Conservation (phyloP, 2,888 invertebrate genomes). For the Thecocarcelia acutangulata region DNA sequence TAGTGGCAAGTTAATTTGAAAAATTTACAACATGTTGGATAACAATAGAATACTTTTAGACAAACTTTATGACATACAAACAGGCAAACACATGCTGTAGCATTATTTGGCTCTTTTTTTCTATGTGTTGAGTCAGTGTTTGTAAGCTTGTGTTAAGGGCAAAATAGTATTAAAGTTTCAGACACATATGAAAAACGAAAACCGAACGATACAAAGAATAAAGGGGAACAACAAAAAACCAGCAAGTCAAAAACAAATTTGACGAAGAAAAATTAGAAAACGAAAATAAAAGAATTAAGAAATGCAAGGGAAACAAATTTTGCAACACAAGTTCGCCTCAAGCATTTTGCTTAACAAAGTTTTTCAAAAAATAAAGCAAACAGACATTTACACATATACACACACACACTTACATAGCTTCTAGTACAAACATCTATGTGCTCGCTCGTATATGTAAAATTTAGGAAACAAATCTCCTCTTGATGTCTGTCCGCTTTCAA, state of each 20-base stretch:
- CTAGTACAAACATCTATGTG: neutral
- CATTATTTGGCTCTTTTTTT: neutral
- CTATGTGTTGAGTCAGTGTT: slow-evolving; percentile 1
- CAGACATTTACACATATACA: slow-evolving; percentile 9
- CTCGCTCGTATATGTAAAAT: neutral
- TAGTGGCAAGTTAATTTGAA: slow-evolving; percentile 57
- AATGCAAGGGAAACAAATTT: slow-evolving; percentile 17
- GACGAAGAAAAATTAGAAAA: slow-evolving; percentile 64
- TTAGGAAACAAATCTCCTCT: slow-evolving; percentile 12
- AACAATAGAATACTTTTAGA: slow-evolving; percentile 46
- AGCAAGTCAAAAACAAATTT: slow-evolving; percentile 65
- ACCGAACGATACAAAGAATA: slow-evolving; percentile 9
- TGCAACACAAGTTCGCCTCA: slow-evolving; percentile 52
- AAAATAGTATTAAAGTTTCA: slow-evolving; percentile 46
- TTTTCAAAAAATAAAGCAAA: neutral
- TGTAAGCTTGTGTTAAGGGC: slow-evolving; percentile 3
- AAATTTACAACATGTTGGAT: slow-evolving; percentile 54
- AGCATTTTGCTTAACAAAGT: slow-evolving; percentile 62
- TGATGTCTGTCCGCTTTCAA: slow-evolving; percentile 39
- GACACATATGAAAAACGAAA: slow-evolving; percentile 43
- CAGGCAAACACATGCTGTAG: neutral
- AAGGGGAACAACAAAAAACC: slow-evolving; percentile 27
- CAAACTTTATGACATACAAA: slow-evolving; percentile 40
- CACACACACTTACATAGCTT: neutral
- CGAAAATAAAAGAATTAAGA: slow-evolving; percentile 34